Base-by-base conservation (phyloP, 2,113 vertebrate genomes). In the Tupaia tana region DNA sequence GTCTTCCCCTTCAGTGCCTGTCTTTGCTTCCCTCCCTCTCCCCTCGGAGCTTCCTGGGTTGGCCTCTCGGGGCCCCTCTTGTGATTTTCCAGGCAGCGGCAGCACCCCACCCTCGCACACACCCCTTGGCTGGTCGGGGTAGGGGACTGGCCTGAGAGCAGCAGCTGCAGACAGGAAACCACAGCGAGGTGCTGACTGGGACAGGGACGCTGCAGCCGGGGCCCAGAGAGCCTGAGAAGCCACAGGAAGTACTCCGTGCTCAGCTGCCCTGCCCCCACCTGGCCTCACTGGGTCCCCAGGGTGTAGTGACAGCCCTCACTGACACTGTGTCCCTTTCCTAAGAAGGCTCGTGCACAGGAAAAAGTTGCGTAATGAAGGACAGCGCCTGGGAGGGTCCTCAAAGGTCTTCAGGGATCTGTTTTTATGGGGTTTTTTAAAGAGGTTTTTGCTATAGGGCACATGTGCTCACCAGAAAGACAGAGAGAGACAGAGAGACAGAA, bases 111-210 rank as follows among this genome's bases (percentile, higher is more conserved):
- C 14, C 11, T 63, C 85, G 31, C 59, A 12, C 18, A 22, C 6
- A 64, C 58, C 63, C 14, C 7, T 9, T 22, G 61, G 43, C 56
- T 75, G 63, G 61, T 87, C 25, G 70, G 22, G 34, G 27, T 18
- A 1, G 3, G 67, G 56, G 73, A 25, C 59, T 81, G 75, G 91
- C 86, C 83, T 69, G 12, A n/a, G 87, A 0, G 24, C n/a, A 18
- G 78, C 89, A 74, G 73, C 96, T 91, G 61, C 80, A 94, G 96
- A 97, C 97, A 96, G 97, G 97, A 98, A 98, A 93, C 97, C 96
- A 64, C 81, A 75, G 64, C 4, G 7, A 34, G 19, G 25, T 82
- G 86, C 56, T 31, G 61, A 31, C 14, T 70, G 69, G 86, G 93
- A n/a, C 89, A 29, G 85, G 75, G 66, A 70, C 20, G 63, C 81